These are phyloP conservation scores for Channa argus DNA, from an alignment of 2,113 vertebrate genomes.

Conservation along the genomic window DNA sequence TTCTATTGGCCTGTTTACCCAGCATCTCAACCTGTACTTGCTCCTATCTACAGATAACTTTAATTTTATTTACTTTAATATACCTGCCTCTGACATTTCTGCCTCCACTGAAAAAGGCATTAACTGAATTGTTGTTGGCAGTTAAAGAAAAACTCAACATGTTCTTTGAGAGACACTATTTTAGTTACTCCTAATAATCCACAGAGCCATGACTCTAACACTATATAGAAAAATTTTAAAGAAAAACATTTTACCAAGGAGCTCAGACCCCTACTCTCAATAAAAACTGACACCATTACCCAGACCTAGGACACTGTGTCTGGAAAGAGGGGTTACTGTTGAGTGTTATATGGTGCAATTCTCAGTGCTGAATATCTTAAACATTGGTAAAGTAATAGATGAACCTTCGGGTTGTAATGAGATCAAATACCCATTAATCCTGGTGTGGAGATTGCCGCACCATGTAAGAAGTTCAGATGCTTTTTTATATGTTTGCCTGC, in stretches of 20 bases:
- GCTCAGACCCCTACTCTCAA: neutral
- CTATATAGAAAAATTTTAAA: neutral
- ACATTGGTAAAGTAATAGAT: neutral
- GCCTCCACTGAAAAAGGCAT: neutral
- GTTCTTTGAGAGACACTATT: neutral
- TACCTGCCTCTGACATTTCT: neutral
- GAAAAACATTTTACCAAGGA: neutral
- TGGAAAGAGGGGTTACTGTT: neutral
- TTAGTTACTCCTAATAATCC: neutral
- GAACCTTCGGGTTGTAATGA: neutral
- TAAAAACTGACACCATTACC: constrained; percentile 14
- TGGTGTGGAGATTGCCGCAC: neutral
- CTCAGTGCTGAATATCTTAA: neutral
- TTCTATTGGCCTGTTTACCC: neutral
- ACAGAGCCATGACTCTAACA: neutral
- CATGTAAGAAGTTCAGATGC: neutral
- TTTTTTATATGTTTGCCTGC: no score
- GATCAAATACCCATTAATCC: neutral
- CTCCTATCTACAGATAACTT: neutral
- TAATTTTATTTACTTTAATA: neutral
- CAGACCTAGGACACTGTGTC: neutral
- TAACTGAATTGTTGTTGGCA: neutral
- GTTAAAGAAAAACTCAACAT: neutral
- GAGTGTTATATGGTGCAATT: neutral
- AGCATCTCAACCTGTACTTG: neutral